Evolutionary conservation across 2,113 vertebrate species (phyloP).

Genomic region (Clupea harengus): DNA sequence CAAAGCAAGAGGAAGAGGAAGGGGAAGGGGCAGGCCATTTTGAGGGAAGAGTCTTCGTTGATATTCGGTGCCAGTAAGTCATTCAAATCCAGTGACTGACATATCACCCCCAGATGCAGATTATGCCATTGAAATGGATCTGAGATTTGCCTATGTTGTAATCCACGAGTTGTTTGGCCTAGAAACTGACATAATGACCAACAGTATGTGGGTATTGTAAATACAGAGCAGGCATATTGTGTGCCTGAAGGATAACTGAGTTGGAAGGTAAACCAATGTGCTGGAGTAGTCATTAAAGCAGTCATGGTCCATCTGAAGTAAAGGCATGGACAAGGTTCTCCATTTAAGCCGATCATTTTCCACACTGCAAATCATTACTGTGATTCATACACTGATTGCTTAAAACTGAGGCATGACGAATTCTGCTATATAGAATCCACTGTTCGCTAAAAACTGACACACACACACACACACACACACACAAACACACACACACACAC

Average conservation of each 20-base stretch:
- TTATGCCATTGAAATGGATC: conserved; percentile 24
- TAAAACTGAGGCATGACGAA: conserved; percentile 33
- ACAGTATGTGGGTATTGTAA: neutral
- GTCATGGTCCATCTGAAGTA: neutral
- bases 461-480: conserved; percentile 8
- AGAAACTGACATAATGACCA: neutral
- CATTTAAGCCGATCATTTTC: neutral
- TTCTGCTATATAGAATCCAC: conserved; percentile 20
- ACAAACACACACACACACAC: conserved; percentile 18
- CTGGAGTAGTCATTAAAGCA: neutral
- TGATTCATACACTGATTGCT: neutral
- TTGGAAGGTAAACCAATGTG: neutral
- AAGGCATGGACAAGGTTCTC: neutral
- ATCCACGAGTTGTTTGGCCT: neutral
- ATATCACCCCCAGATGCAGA: conserved; percentile 21
- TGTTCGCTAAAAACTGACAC: neutral
- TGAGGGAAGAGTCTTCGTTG: conserved; percentile 22
- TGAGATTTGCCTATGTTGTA: conserved; percentile 9
- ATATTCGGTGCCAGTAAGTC: conserved; percentile 15
- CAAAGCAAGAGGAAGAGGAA: conserved; percentile 23
- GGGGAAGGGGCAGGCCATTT: neutral
- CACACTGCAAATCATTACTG: neutral
- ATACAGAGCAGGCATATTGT: neutral
- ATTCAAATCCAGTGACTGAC: conserved; percentile 25
- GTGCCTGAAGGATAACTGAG: neutral